These are phyloP conservation scores for Drosophila suzukii DNA, from an alignment of 1,140 invertebrate species.

Conservation along the genomic window DNA sequence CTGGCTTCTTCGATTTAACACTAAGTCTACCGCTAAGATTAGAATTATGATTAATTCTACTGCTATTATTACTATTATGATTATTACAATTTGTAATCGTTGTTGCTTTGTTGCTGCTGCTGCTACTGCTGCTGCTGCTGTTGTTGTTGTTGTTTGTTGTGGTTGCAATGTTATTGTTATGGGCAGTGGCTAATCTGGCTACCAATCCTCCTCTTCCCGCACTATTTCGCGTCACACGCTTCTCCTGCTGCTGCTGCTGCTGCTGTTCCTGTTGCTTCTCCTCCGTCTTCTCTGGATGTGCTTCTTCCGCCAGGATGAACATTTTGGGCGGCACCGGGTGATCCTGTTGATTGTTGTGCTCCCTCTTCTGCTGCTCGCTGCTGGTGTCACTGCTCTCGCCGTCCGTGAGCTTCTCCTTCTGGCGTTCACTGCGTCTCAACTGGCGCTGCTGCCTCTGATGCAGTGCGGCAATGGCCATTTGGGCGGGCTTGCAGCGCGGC, in stretches of 20 bases:
- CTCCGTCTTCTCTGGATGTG: neutral
- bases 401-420: slow-evolving; percentile 61
- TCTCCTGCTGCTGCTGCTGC: slow-evolving; percentile 30
- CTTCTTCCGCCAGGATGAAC: slow-evolving; percentile 16
- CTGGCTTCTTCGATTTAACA: slow-evolving; percentile 65
- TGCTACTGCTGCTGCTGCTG: slow-evolving; percentile 33
- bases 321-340: slow-evolving; percentile 26
- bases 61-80: slow-evolving; percentile 76
- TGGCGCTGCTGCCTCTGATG: slow-evolving; percentile 59
- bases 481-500: slow-evolving; percentile 64
- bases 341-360: slow-evolving; percentile 28
- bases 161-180: slow-evolving; percentile 55
- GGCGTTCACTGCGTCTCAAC: slow-evolving; percentile 63
- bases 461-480: slow-evolving; percentile 47
- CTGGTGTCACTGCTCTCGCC: slow-evolving; percentile 64
- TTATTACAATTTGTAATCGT: slow-evolving; percentile 83
- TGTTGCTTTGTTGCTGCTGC: slow-evolving; percentile 58
- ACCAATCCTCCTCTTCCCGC: slow-evolving; percentile 54
- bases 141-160: slow-evolving; percentile 22
- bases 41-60: slow-evolving; percentile 68
- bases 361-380: slow-evolving; percentile 33
- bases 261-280: slow-evolving; percentile 15
- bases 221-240: slow-evolving; percentile 72
- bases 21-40: slow-evolving; percentile 75
- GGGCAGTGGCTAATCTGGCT: slow-evolving; percentile 56